Conservation (phyloP, 2,888 invertebrate species). For the Acrobasis suavella region DNA sequence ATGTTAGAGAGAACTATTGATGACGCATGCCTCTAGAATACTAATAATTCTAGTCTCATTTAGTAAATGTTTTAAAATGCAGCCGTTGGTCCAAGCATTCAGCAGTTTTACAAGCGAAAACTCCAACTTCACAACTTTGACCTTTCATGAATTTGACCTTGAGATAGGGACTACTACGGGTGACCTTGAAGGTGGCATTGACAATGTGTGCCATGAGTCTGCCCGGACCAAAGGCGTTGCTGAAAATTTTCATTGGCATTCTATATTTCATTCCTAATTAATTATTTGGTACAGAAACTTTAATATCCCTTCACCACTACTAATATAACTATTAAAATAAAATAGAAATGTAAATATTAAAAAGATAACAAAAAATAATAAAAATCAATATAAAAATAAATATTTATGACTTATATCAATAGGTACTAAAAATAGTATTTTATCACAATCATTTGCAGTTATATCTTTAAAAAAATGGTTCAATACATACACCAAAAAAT, state of each 20-base stretch:
- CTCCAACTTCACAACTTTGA: constrained; percentile 45
- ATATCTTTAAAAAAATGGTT: too few species aligned
- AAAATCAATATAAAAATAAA: too few species aligned
- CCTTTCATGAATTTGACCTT: constrained; percentile 54
- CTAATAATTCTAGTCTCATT: constrained; percentile 17
- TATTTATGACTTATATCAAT: too few species aligned
- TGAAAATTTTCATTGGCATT: constrained; percentile 51
- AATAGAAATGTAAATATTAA: constrained; percentile 26
- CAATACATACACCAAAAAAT: too few species aligned
- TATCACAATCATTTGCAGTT: too few species aligned
- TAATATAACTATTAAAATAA: constrained; percentile 28
- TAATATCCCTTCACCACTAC: constrained; percentile 20
- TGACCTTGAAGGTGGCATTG: constrained; percentile 78
- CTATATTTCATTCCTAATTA: constrained; percentile 27
- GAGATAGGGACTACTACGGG: constrained; percentile 66
- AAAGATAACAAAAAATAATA: too few species aligned
- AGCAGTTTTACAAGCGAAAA: constrained; percentile 52
- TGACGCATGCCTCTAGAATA: constrained; percentile 42
- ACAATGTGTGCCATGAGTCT: constrained; percentile 79
- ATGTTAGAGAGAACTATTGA: constrained; percentile 46
- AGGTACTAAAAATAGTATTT: too few species aligned
- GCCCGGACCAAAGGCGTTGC: constrained; percentile 81
- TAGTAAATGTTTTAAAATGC: constrained; percentile 35
- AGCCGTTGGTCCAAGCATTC: constrained; percentile 77
- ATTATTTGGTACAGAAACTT: constrained; percentile 6